phyloP scores from a whole-genome alignment of 2,113 vertebrate genomes.

The Probosciger aterrimus region DNA sequence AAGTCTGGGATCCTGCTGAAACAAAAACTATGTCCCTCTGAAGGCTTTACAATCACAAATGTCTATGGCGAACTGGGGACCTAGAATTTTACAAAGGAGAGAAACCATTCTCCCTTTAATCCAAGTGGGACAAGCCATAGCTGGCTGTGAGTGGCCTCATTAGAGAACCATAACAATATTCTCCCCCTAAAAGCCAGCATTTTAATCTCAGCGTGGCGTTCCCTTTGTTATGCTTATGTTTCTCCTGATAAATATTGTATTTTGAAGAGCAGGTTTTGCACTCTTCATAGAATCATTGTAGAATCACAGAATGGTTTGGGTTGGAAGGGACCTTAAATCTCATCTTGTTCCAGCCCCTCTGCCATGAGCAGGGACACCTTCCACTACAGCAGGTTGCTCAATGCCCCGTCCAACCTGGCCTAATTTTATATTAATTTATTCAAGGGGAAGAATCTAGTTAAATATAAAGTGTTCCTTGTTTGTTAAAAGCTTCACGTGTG shows the following conservation, averaged over 20 bases:
- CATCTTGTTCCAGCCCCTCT: background rate
- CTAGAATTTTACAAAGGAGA: background rate
- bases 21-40: accelerated
- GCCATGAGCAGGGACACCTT: background rate
- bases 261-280: background rate
- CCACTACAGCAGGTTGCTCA: background rate
- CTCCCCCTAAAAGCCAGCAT: accelerated
- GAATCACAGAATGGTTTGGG: background rate
- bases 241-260: accelerated
- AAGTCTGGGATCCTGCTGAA: background rate
- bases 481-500: background rate
- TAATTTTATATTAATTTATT: background rate
- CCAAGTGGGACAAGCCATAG: accelerated
- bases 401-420: background rate
- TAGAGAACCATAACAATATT: accelerated
- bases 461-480: background rate
- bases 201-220: accelerated
- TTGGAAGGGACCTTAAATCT: background rate
- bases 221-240: accelerated
- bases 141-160: background rate
- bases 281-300: background rate
- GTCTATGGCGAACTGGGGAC: background rate
- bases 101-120: background rate
- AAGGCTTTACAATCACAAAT: background rate
- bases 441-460: background rate